These are phyloP conservation scores for Zophobas morio DNA, from an alignment of 1,140 invertebrate species.

Conservation along the genomic window DNA sequence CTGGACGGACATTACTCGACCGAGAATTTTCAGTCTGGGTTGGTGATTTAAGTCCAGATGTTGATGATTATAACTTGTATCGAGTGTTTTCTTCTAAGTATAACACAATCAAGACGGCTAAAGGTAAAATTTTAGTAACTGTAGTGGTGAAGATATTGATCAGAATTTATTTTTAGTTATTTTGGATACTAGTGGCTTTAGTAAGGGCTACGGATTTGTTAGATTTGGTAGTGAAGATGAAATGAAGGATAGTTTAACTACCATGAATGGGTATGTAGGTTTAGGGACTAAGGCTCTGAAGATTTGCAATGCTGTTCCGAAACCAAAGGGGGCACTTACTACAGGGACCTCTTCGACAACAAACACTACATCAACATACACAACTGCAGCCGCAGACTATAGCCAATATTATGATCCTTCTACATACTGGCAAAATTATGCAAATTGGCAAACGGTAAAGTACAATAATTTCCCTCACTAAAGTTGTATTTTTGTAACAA, in stretches of 20 bases:
- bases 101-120: slow-evolving; percentile 94
- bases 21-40: slow-evolving; percentile 96
- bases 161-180: slow-evolving; percentile 77
- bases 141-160: not conserved
- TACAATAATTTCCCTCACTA: not conserved
- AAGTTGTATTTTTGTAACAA: too few relatives aligned
- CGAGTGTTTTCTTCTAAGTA: slow-evolving; percentile 93
- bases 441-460: slow-evolving; percentile 68
- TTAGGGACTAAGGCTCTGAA: slow-evolving; percentile 89
- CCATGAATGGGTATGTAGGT: slow-evolving; percentile 90
- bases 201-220: slow-evolving; percentile 98
- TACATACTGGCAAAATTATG: slow-evolving; percentile 82
- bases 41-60: slow-evolving; percentile 93
- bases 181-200: slow-evolving; percentile 88
- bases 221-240: slow-evolving; percentile 95
- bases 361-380: slow-evolving; percentile 63
- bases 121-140: slow-evolving; percentile 75
- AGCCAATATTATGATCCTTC: slow-evolving; percentile 81
- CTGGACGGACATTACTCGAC: slow-evolving; percentile 81
- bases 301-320: slow-evolving; percentile 92
- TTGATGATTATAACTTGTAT: slow-evolving; percentile 96
- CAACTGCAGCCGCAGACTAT: slow-evolving; percentile 68
- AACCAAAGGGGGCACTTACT: slow-evolving; percentile 74
- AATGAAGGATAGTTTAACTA: slow-evolving; percentile 90
- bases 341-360: slow-evolving; percentile 64